Percentiles rank a stretch among this genome's conserved stretches.
Conservation (phyloP, 2,113 vertebrate genomes). For the Phasianus colchicus region DNA sequence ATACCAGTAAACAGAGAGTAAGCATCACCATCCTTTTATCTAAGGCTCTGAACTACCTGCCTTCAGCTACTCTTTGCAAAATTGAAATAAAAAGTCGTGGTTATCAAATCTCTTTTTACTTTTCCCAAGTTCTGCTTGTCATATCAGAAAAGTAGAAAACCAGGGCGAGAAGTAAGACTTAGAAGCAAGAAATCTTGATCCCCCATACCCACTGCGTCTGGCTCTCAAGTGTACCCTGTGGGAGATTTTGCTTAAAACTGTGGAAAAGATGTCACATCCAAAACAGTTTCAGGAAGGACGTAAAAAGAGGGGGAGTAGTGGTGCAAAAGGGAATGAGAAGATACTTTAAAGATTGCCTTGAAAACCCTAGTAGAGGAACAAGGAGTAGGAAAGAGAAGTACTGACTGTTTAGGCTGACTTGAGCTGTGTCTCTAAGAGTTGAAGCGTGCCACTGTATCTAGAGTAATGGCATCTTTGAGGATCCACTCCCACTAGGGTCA, state of each 20-base stretch:
- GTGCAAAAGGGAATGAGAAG: not conserved
- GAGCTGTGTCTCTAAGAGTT: not conserved
- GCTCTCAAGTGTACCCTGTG: not conserved
- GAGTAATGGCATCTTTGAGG: not conserved
- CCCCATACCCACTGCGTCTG: not conserved
- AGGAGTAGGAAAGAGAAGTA: not conserved
- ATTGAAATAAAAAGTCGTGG: not conserved
- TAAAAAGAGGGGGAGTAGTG: not conserved
- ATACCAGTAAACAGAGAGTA: slow-evolving; percentile 74
- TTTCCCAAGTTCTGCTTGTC: not conserved
- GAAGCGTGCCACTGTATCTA: not conserved
- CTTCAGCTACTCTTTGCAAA: not conserved
- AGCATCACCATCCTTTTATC: slow-evolving; percentile 9
- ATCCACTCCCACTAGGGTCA: not conserved
- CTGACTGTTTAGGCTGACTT: not conserved
- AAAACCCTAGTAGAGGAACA: not conserved
- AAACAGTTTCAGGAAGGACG: not conserved
- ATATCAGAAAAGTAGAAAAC: not conserved
- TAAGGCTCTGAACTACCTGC: not conserved
- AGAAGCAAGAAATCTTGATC: not conserved
- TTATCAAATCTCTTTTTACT: not conserved
- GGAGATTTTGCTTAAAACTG: not conserved
- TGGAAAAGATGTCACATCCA: not conserved
- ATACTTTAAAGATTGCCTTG: not conserved
- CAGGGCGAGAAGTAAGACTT: not conserved